A percentile compares a stretch with the other conserved stretches of the same genome.
Conservation (phyloP, 2,797 vertebrate species). For the Xenops minutus region DNA sequence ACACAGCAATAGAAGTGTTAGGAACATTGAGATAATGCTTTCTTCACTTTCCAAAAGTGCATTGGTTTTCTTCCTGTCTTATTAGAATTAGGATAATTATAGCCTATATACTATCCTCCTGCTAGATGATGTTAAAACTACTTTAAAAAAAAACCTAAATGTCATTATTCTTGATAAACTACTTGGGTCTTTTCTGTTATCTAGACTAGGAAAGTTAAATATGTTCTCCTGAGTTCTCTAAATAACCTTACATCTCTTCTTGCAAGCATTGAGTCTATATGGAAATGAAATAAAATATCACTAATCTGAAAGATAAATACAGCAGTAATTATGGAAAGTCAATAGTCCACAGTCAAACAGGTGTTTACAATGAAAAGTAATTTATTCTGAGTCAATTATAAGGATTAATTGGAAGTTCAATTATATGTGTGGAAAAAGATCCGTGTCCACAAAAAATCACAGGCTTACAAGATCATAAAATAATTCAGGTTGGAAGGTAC, state of each 20-base stretch:
- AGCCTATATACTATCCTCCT: not conserved
- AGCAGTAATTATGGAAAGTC: not conserved
- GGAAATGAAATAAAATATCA: constrained; percentile 4
- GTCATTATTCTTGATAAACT: not conserved
- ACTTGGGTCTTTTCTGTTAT: not conserved
- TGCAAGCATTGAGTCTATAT: not conserved
- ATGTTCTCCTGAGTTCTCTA: not conserved
- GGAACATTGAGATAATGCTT: not conserved
- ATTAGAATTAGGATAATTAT: not conserved
- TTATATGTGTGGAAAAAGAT: not conserved
- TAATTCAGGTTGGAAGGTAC: not conserved
- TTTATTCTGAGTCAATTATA: not conserved
- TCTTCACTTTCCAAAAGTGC: not conserved
- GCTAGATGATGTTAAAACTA: not conserved
- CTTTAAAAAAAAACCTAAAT: not conserved
- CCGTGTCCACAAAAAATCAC: not conserved
- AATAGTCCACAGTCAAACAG: not conserved
- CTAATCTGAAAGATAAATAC: not conserved
- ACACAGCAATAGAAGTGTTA: not conserved
- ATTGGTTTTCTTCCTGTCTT: not conserved
- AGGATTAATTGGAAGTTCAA: not conserved
- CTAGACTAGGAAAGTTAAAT: not conserved
- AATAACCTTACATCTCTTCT: not conserved
- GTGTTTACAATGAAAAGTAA: not conserved
- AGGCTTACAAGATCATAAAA: not conserved